Evolutionary conservation across 2,888 invertebrate genomes (phyloP).

Genomic region (Drepana falcataria): DNA sequence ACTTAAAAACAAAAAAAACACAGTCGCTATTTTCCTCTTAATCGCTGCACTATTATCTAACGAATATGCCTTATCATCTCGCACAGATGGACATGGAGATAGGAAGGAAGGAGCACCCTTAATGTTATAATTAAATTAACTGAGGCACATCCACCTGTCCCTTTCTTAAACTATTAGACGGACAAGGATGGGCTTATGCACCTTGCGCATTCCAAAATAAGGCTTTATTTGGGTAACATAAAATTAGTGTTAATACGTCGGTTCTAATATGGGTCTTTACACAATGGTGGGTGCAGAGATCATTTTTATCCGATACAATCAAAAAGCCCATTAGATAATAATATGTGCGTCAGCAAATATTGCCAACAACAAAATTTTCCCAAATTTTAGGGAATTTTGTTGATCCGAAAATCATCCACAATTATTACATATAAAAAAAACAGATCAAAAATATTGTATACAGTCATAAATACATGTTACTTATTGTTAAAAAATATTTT

Average conservation of each 20-base stretch:
- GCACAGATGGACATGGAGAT: conserved; percentile 44
- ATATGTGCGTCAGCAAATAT: too few relatives aligned
- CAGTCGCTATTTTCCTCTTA: too few relatives aligned
- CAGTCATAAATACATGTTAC: too few relatives aligned
- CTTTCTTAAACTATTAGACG: conserved; percentile 22
- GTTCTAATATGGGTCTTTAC: conserved; percentile 8
- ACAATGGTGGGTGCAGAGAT: background rate
- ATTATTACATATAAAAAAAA: too few relatives aligned
- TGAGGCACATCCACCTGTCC: conserved; percentile 41
- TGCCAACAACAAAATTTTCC: too few relatives aligned
- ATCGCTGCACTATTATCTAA: conserved; percentile 26
- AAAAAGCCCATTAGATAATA: too few relatives aligned
- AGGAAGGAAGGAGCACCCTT: conserved; percentile 32
- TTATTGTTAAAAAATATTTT: too few relatives aligned
- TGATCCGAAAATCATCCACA: too few relatives aligned
- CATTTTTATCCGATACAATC: background rate
- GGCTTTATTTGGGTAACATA: conserved; percentile 10
- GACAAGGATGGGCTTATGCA: conserved; percentile 33
- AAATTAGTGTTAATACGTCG: conserved; percentile 17
- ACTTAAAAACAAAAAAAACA: too few relatives aligned
- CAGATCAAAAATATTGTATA: too few relatives aligned
- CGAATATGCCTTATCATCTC: conserved; percentile 25
- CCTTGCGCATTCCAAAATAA: conserved; percentile 25
- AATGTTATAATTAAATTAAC: conserved; percentile 67
- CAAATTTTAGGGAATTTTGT: too few relatives aligned